Evolutionary conservation across 2,113 vertebrate species (phyloP).

Genomic region (Misgurnus anguillicaudatus): DNA sequence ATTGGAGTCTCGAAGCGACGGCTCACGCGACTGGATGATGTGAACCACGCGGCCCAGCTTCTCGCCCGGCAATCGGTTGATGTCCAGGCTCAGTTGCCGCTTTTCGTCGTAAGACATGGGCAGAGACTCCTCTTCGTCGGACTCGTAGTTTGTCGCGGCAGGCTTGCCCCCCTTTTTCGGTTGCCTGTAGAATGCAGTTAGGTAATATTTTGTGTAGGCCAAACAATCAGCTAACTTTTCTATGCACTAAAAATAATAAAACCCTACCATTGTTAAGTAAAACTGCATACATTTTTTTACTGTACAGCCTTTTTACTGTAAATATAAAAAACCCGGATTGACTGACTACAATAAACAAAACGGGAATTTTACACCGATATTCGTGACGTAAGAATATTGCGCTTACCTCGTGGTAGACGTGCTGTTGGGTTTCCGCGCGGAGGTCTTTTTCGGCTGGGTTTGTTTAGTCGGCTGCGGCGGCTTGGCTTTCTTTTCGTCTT

Average conservation of each 20-base stretch:
- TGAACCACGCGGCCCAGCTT: conserved; percentile 96
- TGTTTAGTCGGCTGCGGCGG: conserved; percentile 78
- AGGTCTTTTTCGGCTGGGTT: conserved; percentile 85
- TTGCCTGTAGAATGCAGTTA: conserved; percentile 73
- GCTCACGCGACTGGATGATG: conserved; percentile 96
- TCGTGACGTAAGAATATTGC: neutral
- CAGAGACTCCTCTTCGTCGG: conserved; percentile 89
- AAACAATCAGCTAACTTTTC: too few relatives aligned
- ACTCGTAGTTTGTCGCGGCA: conserved; percentile 79
- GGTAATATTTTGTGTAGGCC: too few relatives aligned
- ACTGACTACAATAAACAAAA: neutral
- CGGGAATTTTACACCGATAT: neutral
- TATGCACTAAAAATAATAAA: too few relatives aligned
- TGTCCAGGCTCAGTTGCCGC: conserved; percentile 94
- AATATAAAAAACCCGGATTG: neutral
- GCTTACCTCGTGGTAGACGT: conserved; percentile 76
- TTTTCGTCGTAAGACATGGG: conserved; percentile 98
- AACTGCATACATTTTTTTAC: too few relatives aligned
- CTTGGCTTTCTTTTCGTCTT: conserved; percentile 90
- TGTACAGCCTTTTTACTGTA: too few relatives aligned
- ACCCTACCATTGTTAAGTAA: too few relatives aligned
- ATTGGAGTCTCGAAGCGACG: conserved; percentile 96
- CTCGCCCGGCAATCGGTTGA: conserved; percentile 94
- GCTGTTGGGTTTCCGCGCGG: conserved; percentile 89
- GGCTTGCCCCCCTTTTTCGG: conserved; percentile 87